A percentile compares a stretch with the other conserved stretches of the same genome.
Evolutionary conservation across 2,113 vertebrate species (phyloP).

Genomic region (Meleagris gallopavo): DNA sequence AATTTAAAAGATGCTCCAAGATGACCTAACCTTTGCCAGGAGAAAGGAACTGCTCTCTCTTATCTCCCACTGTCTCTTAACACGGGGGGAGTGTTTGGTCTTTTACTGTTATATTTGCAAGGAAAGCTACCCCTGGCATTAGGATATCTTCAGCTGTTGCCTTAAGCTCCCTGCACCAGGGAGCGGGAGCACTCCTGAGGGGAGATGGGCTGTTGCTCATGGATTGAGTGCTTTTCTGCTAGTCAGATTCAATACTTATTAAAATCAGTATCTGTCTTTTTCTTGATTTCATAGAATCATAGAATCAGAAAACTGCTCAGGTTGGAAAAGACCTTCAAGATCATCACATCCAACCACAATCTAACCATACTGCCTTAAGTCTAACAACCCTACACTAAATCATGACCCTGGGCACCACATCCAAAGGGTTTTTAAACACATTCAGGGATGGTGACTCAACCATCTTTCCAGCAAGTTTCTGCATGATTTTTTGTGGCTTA

Average conservation of each 20-base stretch:
- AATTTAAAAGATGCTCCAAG: neutral
- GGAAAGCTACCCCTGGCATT: neutral
- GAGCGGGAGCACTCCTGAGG: rapidly evolving
- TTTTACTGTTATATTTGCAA: neutral
- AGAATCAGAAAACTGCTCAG: no score
- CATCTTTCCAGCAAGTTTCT: neutral
- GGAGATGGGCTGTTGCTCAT: neutral
- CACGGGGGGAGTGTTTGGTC: neutral
- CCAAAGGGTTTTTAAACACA: no score
- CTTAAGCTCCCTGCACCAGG: neutral
- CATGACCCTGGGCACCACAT: no score
- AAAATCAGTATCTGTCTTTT: neutral
- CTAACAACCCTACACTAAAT: no score
- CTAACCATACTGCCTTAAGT: no score
- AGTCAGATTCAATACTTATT: neutral
- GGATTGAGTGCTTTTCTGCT: neutral
- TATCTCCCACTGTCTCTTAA: rapidly evolving
- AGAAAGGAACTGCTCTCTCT: neutral
- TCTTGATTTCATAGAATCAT: neutral
- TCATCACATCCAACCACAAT: no score
- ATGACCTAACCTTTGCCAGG: neutral
- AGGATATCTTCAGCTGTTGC: neutral
- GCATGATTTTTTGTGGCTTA: neutral
- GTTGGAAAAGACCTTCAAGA: no score
- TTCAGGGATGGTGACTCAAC: no score